phyloP scores from a whole-genome alignment of 2,797 vertebrate species.

The Acipenser ruthenus region DNA sequence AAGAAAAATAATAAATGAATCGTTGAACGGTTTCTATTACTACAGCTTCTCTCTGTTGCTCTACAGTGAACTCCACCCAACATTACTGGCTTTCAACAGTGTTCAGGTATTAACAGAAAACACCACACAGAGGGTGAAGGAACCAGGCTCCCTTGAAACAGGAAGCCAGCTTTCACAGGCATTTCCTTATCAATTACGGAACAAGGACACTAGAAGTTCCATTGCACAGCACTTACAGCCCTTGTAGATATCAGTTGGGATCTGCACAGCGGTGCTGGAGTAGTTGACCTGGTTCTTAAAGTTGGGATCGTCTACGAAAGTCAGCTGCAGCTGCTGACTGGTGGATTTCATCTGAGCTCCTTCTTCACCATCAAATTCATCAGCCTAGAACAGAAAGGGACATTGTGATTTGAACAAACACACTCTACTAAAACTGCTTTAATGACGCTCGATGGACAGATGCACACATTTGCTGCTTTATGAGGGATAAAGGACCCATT shows the following conservation, averaged over 20 bases:
- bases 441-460: too few relatives aligned
- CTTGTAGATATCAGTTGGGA: slow-evolving; percentile 98
- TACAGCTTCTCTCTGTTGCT: slow-evolving; percentile 30
- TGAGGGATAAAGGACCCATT: too few relatives aligned
- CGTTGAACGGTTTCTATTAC: slow-evolving; percentile 48
- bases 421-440: not conserved
- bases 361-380: slow-evolving; percentile 79
- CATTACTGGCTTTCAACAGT: too few relatives aligned
- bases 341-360: slow-evolving; percentile 64
- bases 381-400: slow-evolving; percentile 52
- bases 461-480: too few relatives aligned
- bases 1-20: slow-evolving; percentile 33
- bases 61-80: too few relatives aligned
- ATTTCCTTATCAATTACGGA: too few relatives aligned
- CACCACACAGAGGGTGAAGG: too few relatives aligned
- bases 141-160: too few relatives aligned
- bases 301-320: slow-evolving; percentile 84
- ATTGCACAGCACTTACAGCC: slow-evolving; percentile 77
- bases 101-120: too few relatives aligned
- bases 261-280: slow-evolving; percentile 91
- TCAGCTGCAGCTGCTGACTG: slow-evolving; percentile 67
- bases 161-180: too few relatives aligned
- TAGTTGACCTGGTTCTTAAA: slow-evolving; percentile 98
- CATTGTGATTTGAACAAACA: not conserved
- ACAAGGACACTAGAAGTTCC: too few relatives aligned